Conservation (phyloP, 2,113 vertebrate species). For the Holacanthus passer region DNA sequence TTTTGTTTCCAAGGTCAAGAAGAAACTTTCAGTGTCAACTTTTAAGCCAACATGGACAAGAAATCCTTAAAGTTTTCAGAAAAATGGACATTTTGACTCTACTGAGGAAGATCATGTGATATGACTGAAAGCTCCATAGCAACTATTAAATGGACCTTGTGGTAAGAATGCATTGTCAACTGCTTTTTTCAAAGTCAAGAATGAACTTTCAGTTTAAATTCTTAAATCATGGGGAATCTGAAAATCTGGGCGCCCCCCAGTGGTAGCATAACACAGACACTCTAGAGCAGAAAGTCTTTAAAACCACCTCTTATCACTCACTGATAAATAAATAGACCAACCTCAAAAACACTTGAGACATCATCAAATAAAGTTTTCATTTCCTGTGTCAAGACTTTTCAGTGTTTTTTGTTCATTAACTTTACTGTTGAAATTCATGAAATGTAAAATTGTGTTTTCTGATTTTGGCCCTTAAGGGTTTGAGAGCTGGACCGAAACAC, state of each 20-base stretch:
- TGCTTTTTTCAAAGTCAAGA: background rate
- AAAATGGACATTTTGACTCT: no score
- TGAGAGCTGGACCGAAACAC: constrained; percentile 14
- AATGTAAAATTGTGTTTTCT: background rate
- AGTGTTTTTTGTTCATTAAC: background rate
- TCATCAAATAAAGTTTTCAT: background rate
- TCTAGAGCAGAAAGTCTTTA: background rate
- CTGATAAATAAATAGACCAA: background rate
- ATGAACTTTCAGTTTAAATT: background rate
- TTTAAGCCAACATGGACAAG: no score
- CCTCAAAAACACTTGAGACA: background rate
- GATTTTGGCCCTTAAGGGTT: background rate
- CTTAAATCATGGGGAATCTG: no score
- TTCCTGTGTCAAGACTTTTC: background rate
- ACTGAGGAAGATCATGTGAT: no score
- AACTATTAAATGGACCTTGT: background rate
- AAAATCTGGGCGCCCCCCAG: background rate
- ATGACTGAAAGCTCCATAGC: background rate
- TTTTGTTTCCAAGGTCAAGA: background rate
- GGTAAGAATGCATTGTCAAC: no score
- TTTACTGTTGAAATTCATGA: background rate
- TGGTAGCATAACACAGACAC: background rate
- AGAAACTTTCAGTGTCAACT: background rate
- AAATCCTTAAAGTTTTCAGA: no score
- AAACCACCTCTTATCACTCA: background rate